Percentiles rank a stretch among this genome's conserved stretches.
Evolutionary conservation across 2,888 invertebrate species (phyloP).

Genomic region (Adelognathus sp.): DNA sequence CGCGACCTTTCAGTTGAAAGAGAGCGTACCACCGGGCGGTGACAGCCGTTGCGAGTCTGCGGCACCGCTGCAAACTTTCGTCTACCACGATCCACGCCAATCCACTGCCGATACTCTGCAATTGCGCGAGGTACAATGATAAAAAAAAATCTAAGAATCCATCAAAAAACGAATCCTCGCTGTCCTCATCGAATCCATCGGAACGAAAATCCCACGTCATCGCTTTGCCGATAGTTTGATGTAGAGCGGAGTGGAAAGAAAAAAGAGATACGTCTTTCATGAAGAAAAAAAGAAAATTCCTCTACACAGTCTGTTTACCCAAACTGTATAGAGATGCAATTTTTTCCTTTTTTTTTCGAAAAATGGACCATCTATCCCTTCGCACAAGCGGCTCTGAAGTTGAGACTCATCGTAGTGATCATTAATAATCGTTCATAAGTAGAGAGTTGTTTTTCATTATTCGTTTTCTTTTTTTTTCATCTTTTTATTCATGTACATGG

Average conservation of each 20-base stretch:
- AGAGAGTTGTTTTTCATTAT: constrained; percentile 20
- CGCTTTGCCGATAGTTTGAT: constrained; percentile 8
- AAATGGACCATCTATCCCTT: not conserved
- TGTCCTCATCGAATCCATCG: constrained; percentile 5
- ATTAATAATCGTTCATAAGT: constrained; percentile 27
- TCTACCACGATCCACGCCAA: constrained; percentile 93
- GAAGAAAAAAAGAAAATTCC: not conserved
- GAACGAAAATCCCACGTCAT: constrained; percentile 7
- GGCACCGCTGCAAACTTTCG: constrained; percentile 85
- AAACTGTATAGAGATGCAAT: not conserved
- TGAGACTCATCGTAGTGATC: not conserved
- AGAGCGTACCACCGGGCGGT: constrained; percentile 91
- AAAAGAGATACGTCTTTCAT: not conserved
- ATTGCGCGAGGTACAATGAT: constrained; percentile 84
- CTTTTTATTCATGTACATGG: constrained; percentile 20
- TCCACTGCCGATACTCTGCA: constrained; percentile 89
- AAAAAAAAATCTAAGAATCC: not conserved
- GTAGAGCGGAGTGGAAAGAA: not conserved
- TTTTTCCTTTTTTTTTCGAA: not conserved
- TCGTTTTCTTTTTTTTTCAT: not conserved
- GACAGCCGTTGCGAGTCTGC: constrained; percentile 92
- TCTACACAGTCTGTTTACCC: not conserved
- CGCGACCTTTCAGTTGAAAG: constrained; percentile 92
- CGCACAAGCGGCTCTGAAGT: not conserved
- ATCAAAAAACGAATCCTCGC: constrained; percentile 5